A percentile compares a stretch with the other conserved stretches of the same genome.
Evolutionary conservation across 2,113 vertebrate species (phyloP).

Genomic region (Columba livia): DNA sequence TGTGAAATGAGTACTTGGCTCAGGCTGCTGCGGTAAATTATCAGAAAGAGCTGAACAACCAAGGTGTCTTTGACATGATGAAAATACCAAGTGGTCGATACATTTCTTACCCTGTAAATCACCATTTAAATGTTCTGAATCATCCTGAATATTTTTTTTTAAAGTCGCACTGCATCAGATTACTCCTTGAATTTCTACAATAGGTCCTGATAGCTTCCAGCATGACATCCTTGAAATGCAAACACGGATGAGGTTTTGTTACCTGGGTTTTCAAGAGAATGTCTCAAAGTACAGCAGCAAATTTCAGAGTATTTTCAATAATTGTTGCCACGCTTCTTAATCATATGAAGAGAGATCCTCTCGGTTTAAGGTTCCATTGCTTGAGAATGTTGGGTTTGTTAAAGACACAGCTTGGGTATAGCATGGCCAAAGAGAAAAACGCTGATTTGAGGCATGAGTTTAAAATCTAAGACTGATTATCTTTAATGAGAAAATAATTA

Average conservation of each 20-base stretch:
- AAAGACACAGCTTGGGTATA: not conserved
- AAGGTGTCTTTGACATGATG: slow-evolving; percentile 38
- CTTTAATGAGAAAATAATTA: slow-evolving; percentile 11
- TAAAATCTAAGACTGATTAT: not conserved
- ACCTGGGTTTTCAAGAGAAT: not conserved
- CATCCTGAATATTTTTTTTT: not conserved
- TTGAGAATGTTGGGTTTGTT: not conserved
- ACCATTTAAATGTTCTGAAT: slow-evolving; percentile 38
- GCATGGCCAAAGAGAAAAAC: not conserved
- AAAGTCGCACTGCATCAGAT: slow-evolving; percentile 23
- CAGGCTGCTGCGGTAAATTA: slow-evolving; percentile 10
- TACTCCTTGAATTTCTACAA: not conserved
- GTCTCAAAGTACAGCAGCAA: not conserved
- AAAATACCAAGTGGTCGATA: slow-evolving; percentile 35
- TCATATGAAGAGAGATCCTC: not conserved
- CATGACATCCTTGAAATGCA: not conserved
- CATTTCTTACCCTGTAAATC: slow-evolving; percentile 42
- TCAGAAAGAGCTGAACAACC: slow-evolving; percentile 29
- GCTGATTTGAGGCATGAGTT: not conserved
- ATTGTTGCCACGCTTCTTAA: not conserved
- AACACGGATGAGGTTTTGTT: not conserved
- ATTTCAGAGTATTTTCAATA: not conserved
- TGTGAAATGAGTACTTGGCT: slow-evolving; percentile 49
- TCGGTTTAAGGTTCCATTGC: not conserved
- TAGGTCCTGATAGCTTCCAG: not conserved